These are phyloP conservation scores for Aplodontia rufa DNA, from an alignment of 2,113 vertebrate genomes.

Conservation along the genomic window DNA sequence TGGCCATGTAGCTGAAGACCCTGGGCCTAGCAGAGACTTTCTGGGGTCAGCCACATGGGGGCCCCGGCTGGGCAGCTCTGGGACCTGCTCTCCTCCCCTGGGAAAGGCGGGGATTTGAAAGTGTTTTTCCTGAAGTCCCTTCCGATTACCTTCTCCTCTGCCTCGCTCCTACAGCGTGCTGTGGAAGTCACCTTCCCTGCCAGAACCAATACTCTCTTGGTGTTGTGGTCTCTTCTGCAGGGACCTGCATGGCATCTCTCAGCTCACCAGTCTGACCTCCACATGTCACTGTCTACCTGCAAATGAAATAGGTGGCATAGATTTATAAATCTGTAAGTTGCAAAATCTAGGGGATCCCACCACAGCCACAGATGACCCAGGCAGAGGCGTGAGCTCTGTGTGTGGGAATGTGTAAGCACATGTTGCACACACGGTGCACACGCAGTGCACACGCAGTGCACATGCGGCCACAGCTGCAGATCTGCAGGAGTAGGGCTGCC, in stretches of 20 bases:
- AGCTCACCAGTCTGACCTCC: background rate
- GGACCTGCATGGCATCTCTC: background rate
- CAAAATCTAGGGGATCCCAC: too few relatives aligned
- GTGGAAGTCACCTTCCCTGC: background rate
- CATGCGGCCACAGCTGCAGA: background rate
- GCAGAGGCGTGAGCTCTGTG: background rate
- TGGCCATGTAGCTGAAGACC: too few relatives aligned
- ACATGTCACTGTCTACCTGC: background rate
- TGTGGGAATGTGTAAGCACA: accelerated
- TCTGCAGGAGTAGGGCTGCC: too few relatives aligned
- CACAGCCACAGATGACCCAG: background rate
- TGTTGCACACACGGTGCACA: too few relatives aligned
- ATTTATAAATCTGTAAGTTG: background rate
- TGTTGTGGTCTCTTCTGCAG: background rate
- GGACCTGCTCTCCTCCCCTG: background rate
- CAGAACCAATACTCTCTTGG: background rate
- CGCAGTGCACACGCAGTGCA: too few relatives aligned
- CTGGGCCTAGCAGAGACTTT: background rate
- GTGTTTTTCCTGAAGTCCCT: background rate
- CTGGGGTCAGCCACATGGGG: background rate
- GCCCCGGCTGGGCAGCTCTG: background rate
- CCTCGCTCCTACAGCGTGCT: too few relatives aligned
- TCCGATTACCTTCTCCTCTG: background rate
- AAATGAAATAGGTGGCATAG: too few relatives aligned
- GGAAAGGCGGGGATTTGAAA: background rate